Evolutionary conservation across 2,888 invertebrate species (phyloP), one percentile per base, ranked within the genome.

Genomic region (Eulithis testata): DNA sequence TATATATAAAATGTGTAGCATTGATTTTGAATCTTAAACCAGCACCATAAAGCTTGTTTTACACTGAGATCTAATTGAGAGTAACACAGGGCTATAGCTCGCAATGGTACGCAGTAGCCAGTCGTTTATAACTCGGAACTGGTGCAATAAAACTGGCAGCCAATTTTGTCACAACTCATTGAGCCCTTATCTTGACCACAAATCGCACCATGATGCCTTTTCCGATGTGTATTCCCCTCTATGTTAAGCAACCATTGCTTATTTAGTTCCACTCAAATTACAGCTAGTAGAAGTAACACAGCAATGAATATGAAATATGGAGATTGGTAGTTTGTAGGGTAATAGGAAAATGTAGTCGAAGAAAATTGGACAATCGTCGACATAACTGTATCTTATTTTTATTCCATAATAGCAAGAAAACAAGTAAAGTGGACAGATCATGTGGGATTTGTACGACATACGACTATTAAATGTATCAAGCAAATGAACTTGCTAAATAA

Each of bases 331-430:
- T 50, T 57, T 11, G 49, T 12, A 12, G 43, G 55, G 43, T 59
- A 60, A 64, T 59, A 53, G 54, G 63, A 66, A 56, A 60, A 64
- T 62, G 63, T 69, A 43, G 52, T 64, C 45, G 56, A 61, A 64
- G 57, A 63, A 69, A 66, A 63, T 52, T 66, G 64, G 64, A 65
- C 69, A 57, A 71, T 67, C 53, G 71, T 68, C 55, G 66, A 68
- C 65, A 68, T 71, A 68, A 70, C 60, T 68, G 60, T 65, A 55
- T 66, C 66, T 69, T 71, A 72, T 70, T 71, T 73, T 70, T 61
- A 71, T 71, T 73, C 71, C 65, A 68, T 73, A 73, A 73, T 73
- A 71, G 67, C 67, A 73, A 70, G 69, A 70, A 71, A 73, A 73
- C 70, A 73, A 71, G 64, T 65, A 65, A 68, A 72, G 69, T 69